phyloP scores from a whole-genome alignment of 2,888 invertebrate species.

The Heteromurus nitidus region DNA sequence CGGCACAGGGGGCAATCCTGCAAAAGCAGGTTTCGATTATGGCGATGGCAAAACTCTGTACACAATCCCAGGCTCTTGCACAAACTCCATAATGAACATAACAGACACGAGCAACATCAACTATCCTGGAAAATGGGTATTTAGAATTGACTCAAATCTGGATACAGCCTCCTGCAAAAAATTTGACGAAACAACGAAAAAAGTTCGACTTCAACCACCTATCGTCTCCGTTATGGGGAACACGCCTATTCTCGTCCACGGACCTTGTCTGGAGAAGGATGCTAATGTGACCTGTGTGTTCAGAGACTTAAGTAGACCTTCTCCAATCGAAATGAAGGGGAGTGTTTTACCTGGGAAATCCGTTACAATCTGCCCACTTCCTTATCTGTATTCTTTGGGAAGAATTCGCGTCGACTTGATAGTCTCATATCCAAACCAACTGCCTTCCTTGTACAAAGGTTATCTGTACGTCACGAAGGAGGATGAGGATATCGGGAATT shows the following conservation, averaged over 20 bases:
- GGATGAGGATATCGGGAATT: background rate
- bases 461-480: constrained; percentile 9
- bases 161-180: background rate
- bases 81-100: constrained; percentile 28
- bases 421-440: background rate
- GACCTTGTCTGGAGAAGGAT: constrained; percentile 18
- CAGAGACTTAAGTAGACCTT: background rate
- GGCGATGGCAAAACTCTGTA: constrained; percentile 50
- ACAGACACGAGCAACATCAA: constrained; percentile 43
- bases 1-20: constrained; percentile 50
- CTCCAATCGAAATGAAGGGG: background rate
- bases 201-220: background rate
- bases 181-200: constrained; percentile 1
- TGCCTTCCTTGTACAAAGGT: background rate
- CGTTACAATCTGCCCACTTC: background rate
- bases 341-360: background rate
- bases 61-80: constrained; percentile 57
- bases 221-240: constrained; percentile 32
- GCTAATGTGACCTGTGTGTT: background rate
- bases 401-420: background rate
- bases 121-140: constrained; percentile 62
- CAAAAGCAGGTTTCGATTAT: constrained; percentile 65
- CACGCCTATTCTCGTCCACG: constrained; percentile 12
- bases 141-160: constrained; percentile 49
- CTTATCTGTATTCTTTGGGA: background rate